phyloP scores from a whole-genome alignment of 2,113 vertebrate genomes.

The Bothrops jararaca region DNA sequence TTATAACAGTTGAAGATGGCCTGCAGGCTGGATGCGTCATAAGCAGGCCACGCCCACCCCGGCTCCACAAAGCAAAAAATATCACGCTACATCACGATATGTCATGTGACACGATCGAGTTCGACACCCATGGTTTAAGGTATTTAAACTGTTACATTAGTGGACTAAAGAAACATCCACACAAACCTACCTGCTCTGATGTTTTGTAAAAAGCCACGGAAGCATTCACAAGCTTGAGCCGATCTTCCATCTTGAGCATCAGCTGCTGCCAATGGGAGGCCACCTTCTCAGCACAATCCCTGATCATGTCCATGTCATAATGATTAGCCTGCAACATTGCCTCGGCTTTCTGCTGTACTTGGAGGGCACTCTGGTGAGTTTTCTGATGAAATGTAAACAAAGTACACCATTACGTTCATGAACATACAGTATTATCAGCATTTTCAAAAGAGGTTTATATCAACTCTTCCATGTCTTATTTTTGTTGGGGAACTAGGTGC shows the following conservation, averaged over 20 bases:
- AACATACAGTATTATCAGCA: not conserved
- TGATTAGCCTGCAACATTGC: slow-evolving; percentile 95
- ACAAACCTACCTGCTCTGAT: slow-evolving; percentile 86
- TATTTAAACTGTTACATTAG: not conserved
- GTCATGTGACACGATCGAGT: too few species aligned
- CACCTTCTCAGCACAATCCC: slow-evolving; percentile 96
- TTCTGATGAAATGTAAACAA: slow-evolving; percentile 73
- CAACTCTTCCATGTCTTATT: not conserved
- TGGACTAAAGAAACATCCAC: fast-evolving
- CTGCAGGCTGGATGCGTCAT: too few species aligned
- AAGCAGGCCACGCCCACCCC: too few species aligned
- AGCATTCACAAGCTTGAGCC: slow-evolving; percentile 98
- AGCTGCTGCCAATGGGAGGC: slow-evolving; percentile 98
- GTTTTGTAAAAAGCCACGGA: slow-evolving; percentile 99
- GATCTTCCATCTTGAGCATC: slow-evolving; percentile 99
- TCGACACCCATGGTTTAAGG: not conserved
- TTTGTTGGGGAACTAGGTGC: not conserved
- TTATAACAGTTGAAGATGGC: not conserved
- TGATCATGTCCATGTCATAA: slow-evolving; percentile 97
- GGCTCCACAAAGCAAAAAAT: too few species aligned
- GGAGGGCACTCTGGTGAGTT: slow-evolving; percentile 96
- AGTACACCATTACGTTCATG: not conserved
- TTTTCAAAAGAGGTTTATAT: not conserved
- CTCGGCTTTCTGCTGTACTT: slow-evolving; percentile 98
- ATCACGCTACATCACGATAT: too few species aligned